A percentile compares a stretch with the other conserved stretches of the same genome.
These are phyloP conservation scores for Chaetoderma sp. DNA, from an alignment of 2,888 invertebrate genomes.

Conservation along the genomic window DNA sequence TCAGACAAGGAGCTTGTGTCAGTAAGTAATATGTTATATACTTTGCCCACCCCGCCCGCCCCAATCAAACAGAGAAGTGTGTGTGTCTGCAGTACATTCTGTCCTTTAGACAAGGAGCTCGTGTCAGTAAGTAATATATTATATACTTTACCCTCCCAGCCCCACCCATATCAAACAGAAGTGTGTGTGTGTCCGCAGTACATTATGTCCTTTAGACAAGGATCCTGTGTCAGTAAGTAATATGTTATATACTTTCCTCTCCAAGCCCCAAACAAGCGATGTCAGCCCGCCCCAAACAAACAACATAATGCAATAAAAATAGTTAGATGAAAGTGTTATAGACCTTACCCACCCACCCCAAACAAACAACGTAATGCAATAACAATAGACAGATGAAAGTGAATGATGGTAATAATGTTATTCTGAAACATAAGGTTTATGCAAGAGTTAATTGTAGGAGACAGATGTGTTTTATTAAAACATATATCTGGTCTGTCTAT, in stretches of 20 bases:
- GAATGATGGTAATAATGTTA: too few species aligned
- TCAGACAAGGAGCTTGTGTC: conserved; percentile 84
- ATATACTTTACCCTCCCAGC: not conserved
- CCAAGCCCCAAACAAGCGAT: conserved; percentile 59
- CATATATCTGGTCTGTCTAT: too few species aligned
- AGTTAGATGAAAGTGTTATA: too few species aligned
- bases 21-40: conserved; percentile 68
- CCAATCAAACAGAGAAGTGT: conserved; percentile 75
- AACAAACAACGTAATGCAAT: too few species aligned
- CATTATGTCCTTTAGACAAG: conserved; percentile 87
- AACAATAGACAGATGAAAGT: too few species aligned
- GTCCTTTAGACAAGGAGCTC: conserved; percentile 85
- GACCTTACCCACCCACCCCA: too few species aligned
- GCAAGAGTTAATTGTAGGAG: too few species aligned
- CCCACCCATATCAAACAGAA: conserved; percentile 75
- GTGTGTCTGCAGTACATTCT: conserved; percentile 80
- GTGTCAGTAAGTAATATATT: conserved; percentile 75
- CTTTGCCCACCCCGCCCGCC: conserved; percentile 28
- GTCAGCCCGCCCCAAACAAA: too few species aligned
- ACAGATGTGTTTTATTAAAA: too few species aligned
- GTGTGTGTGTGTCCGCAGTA: conserved; percentile 75
- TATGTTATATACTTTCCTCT: not conserved
- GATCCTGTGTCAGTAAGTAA: conserved; percentile 79
- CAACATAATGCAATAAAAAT: too few species aligned
- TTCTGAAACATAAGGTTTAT: too few species aligned